These are phyloP conservation scores for Enteromius anoplus DNA, from an alignment of 2,797 vertebrate species.

Conservation along the genomic window DNA sequence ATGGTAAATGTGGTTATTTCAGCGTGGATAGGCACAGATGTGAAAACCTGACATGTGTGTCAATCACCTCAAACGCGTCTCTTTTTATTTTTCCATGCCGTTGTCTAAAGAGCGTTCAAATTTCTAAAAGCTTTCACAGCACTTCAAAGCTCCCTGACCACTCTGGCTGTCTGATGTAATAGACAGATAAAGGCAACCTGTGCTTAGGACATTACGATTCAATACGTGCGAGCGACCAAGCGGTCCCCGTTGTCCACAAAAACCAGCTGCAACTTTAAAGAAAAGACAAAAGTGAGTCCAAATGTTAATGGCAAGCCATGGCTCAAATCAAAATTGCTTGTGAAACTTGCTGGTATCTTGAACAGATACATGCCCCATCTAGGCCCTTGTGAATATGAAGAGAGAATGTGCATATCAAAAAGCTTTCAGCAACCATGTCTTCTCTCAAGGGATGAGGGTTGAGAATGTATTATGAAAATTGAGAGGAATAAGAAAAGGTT, in stretches of 20 bases:
- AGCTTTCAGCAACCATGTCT: slow-evolving; percentile 21
- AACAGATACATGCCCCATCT: not conserved
- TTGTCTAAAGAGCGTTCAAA: slow-evolving; percentile 26
- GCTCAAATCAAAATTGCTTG: slow-evolving; percentile 19
- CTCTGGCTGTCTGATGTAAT: slow-evolving; percentile 35
- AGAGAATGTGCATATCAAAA: slow-evolving; percentile 27
- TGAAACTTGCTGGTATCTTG: slow-evolving; percentile 1
- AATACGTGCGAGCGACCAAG: slow-evolving; percentile 25
- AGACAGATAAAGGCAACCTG: slow-evolving; percentile 27
- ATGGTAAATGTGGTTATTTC: slow-evolving; percentile 44
- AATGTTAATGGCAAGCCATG: slow-evolving; percentile 27
- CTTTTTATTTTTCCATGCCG: not conserved
- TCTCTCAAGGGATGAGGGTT: slow-evolving; percentile 37
- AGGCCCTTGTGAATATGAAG: not conserved
- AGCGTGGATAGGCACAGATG: not conserved
- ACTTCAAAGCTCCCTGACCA: slow-evolving; percentile 37
- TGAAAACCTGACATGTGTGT: slow-evolving; percentile 2
- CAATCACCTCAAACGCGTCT: slow-evolving; percentile 16
- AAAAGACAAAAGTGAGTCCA: slow-evolving; percentile 26
- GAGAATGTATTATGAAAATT: slow-evolving; percentile 36
- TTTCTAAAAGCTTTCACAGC: slow-evolving; percentile 44
- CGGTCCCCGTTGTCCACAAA: not conserved
- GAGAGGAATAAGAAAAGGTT: slow-evolving; percentile 8
- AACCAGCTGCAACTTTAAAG: slow-evolving; percentile 37
- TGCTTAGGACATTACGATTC: slow-evolving; percentile 35